These are phyloP conservation scores for Scolopax rusticola DNA, from an alignment of 2,797 vertebrate genomes.

Conservation along the genomic window DNA sequence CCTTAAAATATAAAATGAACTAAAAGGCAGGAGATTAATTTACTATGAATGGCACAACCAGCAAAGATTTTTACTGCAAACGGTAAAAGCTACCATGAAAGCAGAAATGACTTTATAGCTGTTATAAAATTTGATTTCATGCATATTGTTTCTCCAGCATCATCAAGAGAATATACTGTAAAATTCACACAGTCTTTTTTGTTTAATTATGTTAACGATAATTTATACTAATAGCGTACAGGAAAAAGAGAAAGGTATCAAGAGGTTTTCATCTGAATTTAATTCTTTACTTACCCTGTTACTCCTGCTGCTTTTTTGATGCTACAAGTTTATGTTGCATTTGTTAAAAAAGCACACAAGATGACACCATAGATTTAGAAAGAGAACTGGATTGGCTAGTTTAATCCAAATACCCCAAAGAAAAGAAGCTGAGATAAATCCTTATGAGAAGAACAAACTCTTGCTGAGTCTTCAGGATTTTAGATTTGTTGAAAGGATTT, in stretches of 20 bases:
- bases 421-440: background rate
- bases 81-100: background rate
- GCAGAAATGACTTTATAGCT: background rate
- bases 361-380: background rate
- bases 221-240: background rate
- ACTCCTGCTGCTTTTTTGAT: background rate
- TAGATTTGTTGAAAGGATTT: background rate
- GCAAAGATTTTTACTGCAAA: background rate
- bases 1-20: background rate
- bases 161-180: background rate
- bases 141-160: background rate
- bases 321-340: background rate
- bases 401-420: background rate
- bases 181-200: background rate
- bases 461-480: background rate
- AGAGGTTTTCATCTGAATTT: background rate
- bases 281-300: background rate
- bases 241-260: background rate
- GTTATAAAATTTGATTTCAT: background rate
- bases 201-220: background rate
- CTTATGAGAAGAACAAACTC: background rate
- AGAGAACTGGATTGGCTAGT: background rate
- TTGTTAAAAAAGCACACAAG: background rate
- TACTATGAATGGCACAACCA: background rate
- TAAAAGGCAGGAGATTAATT: background rate